A percentile compares a stretch with the other conserved stretches of the same genome.
phyloP scores from a whole-genome alignment of 2,888 invertebrate genomes.

The Stenchaetothrips biformis region DNA sequence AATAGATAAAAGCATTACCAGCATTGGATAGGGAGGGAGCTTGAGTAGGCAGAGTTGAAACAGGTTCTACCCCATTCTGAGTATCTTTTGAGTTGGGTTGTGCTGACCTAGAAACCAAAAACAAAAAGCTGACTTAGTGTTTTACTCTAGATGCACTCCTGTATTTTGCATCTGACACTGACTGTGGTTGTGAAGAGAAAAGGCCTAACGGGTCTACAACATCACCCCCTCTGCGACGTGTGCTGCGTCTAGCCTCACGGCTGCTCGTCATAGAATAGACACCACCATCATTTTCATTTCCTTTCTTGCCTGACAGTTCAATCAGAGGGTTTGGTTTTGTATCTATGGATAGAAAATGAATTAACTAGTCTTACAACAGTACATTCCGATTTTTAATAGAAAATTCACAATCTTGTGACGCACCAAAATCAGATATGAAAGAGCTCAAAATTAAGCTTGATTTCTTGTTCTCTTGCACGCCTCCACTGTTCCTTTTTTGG shows the following conservation, averaged over 20 bases:
- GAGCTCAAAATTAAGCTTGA: not conserved
- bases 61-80: not conserved
- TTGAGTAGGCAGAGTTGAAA: not conserved
- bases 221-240: not conserved
- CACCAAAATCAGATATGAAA: not conserved
- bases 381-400: not conserved
- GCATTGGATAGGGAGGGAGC: not conserved
- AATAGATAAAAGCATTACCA: not conserved
- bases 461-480: not conserved
- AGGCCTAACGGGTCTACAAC: not conserved
- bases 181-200: not conserved
- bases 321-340: not conserved
- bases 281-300: not conserved
- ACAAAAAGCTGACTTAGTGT: not conserved
- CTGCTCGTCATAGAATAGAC: not conserved
- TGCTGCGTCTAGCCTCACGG: not conserved
- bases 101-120: not conserved
- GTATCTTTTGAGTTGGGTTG: not conserved
- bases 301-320: not conserved
- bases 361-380: not conserved
- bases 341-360: not conserved
- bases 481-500: not conserved
- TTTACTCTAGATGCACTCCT: not conserved
- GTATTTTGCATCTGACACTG: not conserved
- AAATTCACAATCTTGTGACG: not conserved